Evolutionary conservation across 1,140 invertebrate species (phyloP), one percentile per base, ranked within the genome.

Genomic region (Drosophila kikkawai): DNA sequence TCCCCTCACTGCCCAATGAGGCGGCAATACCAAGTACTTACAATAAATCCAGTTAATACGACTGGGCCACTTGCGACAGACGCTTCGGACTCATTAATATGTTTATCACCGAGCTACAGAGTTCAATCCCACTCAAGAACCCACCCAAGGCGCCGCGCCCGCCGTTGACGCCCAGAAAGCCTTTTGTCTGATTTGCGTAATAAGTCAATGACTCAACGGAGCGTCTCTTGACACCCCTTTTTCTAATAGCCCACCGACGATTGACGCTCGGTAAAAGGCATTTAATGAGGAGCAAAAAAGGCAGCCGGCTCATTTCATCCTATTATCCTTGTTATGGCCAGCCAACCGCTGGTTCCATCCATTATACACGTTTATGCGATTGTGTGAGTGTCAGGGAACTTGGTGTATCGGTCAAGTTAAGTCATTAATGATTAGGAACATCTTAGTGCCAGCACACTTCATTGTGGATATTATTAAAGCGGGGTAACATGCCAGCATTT

Each of bases 101-200:
- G 66, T 74, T 87, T 75, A 88, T 84, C 83, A 78, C 66, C 73
- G 64, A 71, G 55, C 50, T 32, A 41, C 68, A 66, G 36, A 64
- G 68, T 80, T 80, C 84, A 88, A 50, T 44, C 67, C 41, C 44
- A 47, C 39, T 41, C 19, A 34, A 37, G 51, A 19, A 22, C 26
- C 50, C 45, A 45, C 34, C 17, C 8, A 42, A 39, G 13, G 32
- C 17, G 29, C 12, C n/a, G 26, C n/a, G 5, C 7, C 47, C 26
- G 9, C 19, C 13, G 12, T 17, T 29, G 22, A 19, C 39, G 36
- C n/a, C 34, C 56, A 29, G 39, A 45, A 56, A 70, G 74, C 70
- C 76, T 87, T 82, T 83, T 87, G 80, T 87, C 61, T 68, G 76
- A 87, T 87, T 87, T 88, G 63, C 78, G 85, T 79, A 87, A 88